Conservation (phyloP, 1,140 invertebrate species). For the Drosophila murphyi region DNA sequence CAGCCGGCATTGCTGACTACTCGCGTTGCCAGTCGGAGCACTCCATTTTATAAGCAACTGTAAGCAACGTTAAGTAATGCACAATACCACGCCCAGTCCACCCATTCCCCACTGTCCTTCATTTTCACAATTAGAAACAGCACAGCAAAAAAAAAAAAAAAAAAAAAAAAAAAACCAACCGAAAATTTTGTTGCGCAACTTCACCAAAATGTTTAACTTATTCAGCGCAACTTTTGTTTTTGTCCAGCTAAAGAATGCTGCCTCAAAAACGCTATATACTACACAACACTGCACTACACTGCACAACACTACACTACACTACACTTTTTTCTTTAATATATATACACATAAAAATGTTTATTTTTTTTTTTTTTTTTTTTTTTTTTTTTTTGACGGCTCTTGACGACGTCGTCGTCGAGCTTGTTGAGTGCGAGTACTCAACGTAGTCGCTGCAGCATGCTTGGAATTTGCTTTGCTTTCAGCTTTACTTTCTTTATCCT, state of each 20-base stretch:
- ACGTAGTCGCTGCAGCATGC: slow-evolving; percentile 68
- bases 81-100: slow-evolving; percentile 3
- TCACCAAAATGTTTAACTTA: slow-evolving; percentile 66
- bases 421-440: slow-evolving; percentile 72
- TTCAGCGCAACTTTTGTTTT: slow-evolving; percentile 48
- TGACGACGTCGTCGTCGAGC: slow-evolving; percentile 54
- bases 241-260: slow-evolving; percentile 17
- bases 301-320: slow-evolving; percentile 25
- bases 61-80: slow-evolving; percentile 69
- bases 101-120: slow-evolving; percentile 11
- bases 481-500: slow-evolving; percentile 39
- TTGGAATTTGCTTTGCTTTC: slow-evolving; percentile 82
- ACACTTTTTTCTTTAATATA: slow-evolving; percentile 28
- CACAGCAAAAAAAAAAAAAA: neutral
- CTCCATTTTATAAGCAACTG: slow-evolving; percentile 56
- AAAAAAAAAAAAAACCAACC: neutral
- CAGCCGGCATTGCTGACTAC: slow-evolving; percentile 2
- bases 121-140: slow-evolving; percentile 68
- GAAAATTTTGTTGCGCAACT: slow-evolving; percentile 55
- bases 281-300: slow-evolving; percentile 9
- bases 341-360: neutral
- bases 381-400: slow-evolving; percentile 58
- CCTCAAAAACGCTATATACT: slow-evolving; percentile 16
- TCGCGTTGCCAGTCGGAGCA: slow-evolving; percentile 1
- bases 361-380: slow-evolving; percentile 40